These are phyloP conservation scores for Xiphophorus hellerii DNA, from an alignment of 2,113 vertebrate genomes.

Conservation along the genomic window DNA sequence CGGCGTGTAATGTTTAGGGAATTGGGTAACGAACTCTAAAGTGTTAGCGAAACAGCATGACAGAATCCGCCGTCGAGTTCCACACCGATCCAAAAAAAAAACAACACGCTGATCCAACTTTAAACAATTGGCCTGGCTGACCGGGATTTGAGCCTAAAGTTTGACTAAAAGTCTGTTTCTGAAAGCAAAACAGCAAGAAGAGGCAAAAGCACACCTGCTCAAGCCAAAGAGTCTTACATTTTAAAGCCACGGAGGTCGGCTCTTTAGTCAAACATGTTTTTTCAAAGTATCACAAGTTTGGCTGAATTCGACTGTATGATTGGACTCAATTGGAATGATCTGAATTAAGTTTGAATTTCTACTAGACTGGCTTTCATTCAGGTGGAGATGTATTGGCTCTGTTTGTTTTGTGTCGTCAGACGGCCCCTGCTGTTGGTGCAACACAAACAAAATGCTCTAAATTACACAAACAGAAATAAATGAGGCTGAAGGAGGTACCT, in stretches of 20 bases:
- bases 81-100: slow-evolving; percentile 40
- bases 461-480: neutral
- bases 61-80: slow-evolving; percentile 37
- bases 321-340: neutral
- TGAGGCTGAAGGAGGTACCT: slow-evolving; percentile 75
- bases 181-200: slow-evolving; percentile 23
- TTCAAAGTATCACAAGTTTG: neutral
- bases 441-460: too few relatives aligned
- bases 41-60: slow-evolving; percentile 47
- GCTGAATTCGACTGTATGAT: neutral
- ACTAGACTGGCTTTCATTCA: neutral
- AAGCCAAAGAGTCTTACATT: slow-evolving; percentile 7
- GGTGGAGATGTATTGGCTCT: neutral
- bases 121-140: slow-evolving; percentile 34
- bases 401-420: neutral
- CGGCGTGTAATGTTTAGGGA: slow-evolving; percentile 29
- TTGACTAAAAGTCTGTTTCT: slow-evolving; percentile 30
- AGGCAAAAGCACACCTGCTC: slow-evolving; percentile 26
- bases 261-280: neutral
- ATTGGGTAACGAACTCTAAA: slow-evolving; percentile 35
- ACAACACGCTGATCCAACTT: slow-evolving; percentile 7
- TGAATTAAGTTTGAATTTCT: neutral
- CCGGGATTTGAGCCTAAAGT: slow-evolving; percentile 11
- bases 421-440: neutral
- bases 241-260: slow-evolving; percentile 8